Evolutionary conservation across 2,888 invertebrate species (phyloP), one percentile per base, ranked within the genome.

Genomic region (Agrochola circellaris): DNA sequence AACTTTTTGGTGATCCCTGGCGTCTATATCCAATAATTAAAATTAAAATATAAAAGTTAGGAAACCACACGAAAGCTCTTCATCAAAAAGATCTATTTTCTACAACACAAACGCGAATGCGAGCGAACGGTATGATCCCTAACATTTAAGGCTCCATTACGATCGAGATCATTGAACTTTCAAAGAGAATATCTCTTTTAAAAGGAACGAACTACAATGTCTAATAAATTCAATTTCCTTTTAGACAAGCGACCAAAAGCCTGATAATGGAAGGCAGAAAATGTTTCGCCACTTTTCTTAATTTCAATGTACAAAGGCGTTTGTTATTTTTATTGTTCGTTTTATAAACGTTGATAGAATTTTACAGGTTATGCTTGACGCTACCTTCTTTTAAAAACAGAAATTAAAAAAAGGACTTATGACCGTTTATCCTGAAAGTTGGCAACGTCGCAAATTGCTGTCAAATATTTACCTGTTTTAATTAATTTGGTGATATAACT

Each of bases 201-300:
- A 62, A 15, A 45, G 17, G 7, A 75, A 68, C n/a, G 17, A 77
- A 82, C 26, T 73, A 71, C 54, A 75, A 20, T 66, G 45, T 38
- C 64, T 51, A 58, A 67, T 64, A 82, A 82, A 82, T 82, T 82
- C 30, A 82, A 82, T 82, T 82, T 82, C 34, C 77, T 73, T 73
- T 73, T 17, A 15, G 34, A 81, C 17, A 56, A 48, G 30, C 61
- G 69, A 51, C 34, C 56, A 66, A 82, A 73, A 34, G 56, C 66
- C 30, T 38, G 61, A 54, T 82, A 73, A 82, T 82, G 69, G 51
- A 73, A 45, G 15, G n/a, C n/a, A 17, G 58, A 42, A 76, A 65
- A 26, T 54, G 17, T 54, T 66, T 73, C 13, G 30, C 13, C 30
- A 30, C 23, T 71, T 65, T 68, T 67, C 58, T 30, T 67, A 72